A percentile compares a stretch with the other conserved stretches of the same genome.
Conservation (phyloP, 1,140 invertebrate genomes). For the Mya arenaria region DNA sequence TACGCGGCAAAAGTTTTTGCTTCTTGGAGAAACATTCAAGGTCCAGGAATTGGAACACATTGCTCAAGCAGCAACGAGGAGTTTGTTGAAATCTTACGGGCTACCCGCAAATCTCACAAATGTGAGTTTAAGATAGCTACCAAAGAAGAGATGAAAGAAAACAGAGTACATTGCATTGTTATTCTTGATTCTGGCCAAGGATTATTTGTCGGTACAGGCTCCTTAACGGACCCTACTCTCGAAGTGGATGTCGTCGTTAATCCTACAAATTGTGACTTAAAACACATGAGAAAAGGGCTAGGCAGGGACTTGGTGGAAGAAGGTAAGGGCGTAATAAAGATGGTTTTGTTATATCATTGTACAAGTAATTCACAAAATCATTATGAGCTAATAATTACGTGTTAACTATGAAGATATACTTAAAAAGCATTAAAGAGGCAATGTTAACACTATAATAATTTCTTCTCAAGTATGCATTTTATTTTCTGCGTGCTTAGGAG, state of each 20-base stretch:
- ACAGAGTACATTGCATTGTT: slow-evolving; percentile 4
- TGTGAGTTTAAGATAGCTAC: slow-evolving; percentile 1
- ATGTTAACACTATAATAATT: background rate
- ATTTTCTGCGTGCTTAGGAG: too few species aligned
- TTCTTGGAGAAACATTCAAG: background rate
- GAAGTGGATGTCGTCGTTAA: slow-evolving; percentile 65
- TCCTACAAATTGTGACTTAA: slow-evolving; percentile 57
- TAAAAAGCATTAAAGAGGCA: background rate
- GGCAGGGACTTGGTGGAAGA: slow-evolving; percentile 29
- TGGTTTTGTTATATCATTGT: background rate
- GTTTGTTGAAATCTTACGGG: background rate
- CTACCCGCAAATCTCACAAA: background rate
- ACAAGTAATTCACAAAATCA: too few species aligned
- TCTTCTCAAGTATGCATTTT: too few species aligned
- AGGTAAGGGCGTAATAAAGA: slow-evolving; percentile 29
- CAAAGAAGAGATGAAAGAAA: slow-evolving; percentile 6
- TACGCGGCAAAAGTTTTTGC: background rate
- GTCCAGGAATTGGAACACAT: slow-evolving; percentile 17
- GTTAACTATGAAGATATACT: too few species aligned
- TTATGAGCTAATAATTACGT: too few species aligned
- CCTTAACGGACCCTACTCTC: background rate
- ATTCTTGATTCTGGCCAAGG: slow-evolving; percentile 10
- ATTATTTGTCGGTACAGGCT: slow-evolving; percentile 8
- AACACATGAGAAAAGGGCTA: slow-evolving; percentile 49
- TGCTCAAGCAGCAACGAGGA: background rate